Percentiles rank a stretch among this genome's conserved stretches.
Evolutionary conservation across 1,140 invertebrate genomes (phyloP).

Genomic region (Onthophagus taurus): DNA sequence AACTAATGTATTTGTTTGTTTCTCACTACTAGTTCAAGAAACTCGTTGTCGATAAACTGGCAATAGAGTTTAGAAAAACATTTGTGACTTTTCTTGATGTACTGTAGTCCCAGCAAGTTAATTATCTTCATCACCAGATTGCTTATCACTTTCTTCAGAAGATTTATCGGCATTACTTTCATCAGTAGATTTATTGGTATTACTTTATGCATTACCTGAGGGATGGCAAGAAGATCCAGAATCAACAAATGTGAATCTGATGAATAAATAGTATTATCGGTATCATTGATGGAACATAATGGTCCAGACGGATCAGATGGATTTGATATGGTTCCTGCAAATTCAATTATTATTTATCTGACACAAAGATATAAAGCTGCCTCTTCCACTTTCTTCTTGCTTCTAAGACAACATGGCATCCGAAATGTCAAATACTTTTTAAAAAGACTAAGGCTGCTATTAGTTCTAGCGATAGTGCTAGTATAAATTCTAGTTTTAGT

Average conservation of each 20-base stretch:
- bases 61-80: neutral
- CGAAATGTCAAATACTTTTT: too few species aligned
- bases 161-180: neutral
- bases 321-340: too few species aligned
- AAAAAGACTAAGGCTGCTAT: too few species aligned
- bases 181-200: too few species aligned
- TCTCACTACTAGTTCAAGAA: slow-evolving; percentile 2
- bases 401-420: too few species aligned
- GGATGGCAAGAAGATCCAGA: neutral
- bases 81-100: neutral
- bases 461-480: too few species aligned
- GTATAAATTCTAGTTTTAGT: too few species aligned
- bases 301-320: too few species aligned
- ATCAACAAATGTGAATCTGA: neutral
- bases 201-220: slow-evolving; percentile 2
- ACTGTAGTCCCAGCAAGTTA: neutral
- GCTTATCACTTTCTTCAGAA: slow-evolving; percentile 4
- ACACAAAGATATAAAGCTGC: too few species aligned
- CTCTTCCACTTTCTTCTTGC: too few species aligned
- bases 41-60: neutral
- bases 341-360: too few species aligned
- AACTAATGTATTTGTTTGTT: neutral
- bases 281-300: too few species aligned
- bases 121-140: slow-evolving; percentile 3
- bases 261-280: neutral